A percentile compares a stretch with the other conserved stretches of the same genome.
These are phyloP conservation scores for Acarapis woodi DNA, from an alignment of 1,140 invertebrate genomes.

Conservation along the genomic window DNA sequence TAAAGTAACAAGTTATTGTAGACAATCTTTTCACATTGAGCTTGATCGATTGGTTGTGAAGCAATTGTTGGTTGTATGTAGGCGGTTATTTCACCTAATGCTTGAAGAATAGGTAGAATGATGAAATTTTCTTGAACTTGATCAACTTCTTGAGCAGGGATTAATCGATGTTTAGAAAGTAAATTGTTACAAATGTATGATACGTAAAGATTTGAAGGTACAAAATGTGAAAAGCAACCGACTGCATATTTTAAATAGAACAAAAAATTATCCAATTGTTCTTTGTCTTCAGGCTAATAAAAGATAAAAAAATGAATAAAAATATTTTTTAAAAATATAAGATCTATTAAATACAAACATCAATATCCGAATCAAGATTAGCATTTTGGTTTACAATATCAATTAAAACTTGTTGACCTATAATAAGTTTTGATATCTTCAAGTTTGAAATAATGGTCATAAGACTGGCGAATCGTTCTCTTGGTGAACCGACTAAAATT, in stretches of 20 bases:
- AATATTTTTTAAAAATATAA: not conserved
- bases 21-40: constrained; percentile 36
- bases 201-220: constrained; percentile 57
- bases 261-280: constrained; percentile 44
- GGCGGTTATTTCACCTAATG: constrained; percentile 52
- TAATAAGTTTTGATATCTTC: constrained; percentile 40
- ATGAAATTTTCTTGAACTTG: constrained; percentile 4
- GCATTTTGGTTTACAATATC: constrained; percentile 52
- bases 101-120: constrained; percentile 44
- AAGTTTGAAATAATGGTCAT: constrained; percentile 55
- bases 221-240: constrained; percentile 54
- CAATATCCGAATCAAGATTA: constrained; percentile 38
- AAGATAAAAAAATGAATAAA: constrained; percentile 1
- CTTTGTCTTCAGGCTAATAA: constrained; percentile 29
- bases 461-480: constrained; percentile 64
- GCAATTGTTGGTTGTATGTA: constrained; percentile 17
- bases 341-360: constrained; percentile 19
- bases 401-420: constrained; percentile 54
- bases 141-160: constrained; percentile 7
- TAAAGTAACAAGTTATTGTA: constrained; percentile 38
- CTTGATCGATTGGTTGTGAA: constrained; percentile 29
- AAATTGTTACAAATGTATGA: constrained; percentile 59
- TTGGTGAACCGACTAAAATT: constrained; percentile 42
- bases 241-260: constrained; percentile 52
- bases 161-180: constrained; percentile 27